These are phyloP conservation scores for Meriones psammophilus DNA, from an alignment of 2,797 vertebrate genomes.

Conservation along the genomic window DNA sequence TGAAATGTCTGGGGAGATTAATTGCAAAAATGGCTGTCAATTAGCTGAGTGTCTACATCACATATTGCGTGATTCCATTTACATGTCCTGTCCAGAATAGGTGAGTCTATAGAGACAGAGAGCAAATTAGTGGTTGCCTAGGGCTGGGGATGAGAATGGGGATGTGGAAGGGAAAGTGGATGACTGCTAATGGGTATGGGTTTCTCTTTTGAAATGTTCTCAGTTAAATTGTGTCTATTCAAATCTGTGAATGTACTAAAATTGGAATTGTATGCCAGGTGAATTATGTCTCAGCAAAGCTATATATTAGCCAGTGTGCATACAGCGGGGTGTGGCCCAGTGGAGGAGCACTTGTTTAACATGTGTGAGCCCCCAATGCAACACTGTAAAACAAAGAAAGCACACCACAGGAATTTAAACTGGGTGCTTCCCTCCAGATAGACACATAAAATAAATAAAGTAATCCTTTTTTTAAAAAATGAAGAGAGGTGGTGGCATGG, in stretches of 20 bases:
- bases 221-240: background rate
- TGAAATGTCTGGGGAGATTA: constrained; percentile 47
- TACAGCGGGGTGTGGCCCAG: background rate
- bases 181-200: background rate
- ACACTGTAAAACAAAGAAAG: background rate
- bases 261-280: background rate
- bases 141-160: no score
- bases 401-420: background rate
- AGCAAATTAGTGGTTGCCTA: background rate
- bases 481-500: background rate
- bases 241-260: constrained; percentile 32
- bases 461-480: background rate
- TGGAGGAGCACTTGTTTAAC: background rate
- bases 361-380: background rate
- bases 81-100: constrained; percentile 9
- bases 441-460: background rate
- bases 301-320: background rate
- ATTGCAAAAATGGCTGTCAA: background rate
- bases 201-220: background rate
- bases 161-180: background rate
- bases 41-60: background rate
- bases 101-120: background rate
- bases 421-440: background rate
- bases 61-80: background rate
- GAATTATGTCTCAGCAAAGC: constrained; percentile 36